Evolutionary conservation across 2,797 vertebrate species (phyloP).

Genomic region (Xenops minutus): DNA sequence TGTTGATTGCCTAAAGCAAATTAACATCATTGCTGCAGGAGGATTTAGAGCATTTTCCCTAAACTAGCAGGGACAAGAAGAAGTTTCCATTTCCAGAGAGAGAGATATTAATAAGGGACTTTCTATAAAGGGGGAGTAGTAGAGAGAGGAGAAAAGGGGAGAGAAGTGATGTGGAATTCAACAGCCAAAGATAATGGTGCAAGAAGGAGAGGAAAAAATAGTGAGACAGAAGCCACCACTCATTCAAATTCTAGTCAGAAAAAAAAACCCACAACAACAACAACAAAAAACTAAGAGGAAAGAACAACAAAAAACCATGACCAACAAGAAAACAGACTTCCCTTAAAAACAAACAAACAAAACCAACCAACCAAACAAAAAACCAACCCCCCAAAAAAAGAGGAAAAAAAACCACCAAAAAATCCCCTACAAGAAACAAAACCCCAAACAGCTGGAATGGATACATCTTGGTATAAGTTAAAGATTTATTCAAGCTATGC

Average conservation of each 20-base stretch:
- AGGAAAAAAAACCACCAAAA: too few relatives aligned
- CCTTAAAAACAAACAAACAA: accelerated
- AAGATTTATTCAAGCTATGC: not conserved
- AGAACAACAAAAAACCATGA: not conserved
- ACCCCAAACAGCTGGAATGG: not conserved
- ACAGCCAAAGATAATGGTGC: not conserved
- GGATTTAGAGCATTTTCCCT: not conserved
- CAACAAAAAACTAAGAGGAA: not conserved
- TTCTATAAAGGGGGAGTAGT: not conserved
- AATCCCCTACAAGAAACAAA: not conserved
- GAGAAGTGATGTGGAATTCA: not conserved
- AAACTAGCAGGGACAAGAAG: not conserved
- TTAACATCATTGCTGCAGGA: not conserved
- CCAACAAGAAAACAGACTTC: not conserved
- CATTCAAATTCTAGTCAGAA: not conserved
- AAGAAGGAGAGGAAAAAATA: not conserved
- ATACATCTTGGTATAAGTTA: not conserved
- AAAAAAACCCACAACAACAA: not conserved
- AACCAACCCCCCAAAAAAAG: not conserved
- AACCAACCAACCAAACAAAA: not conserved
- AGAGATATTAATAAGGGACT: not conserved
- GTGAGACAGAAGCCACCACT: not conserved
- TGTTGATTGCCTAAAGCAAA: not conserved
- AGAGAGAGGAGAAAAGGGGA: accelerated
- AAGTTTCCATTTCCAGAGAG: not conserved